Conservation (phyloP, 2,888 invertebrate species). For the Scaeva pyrastri region DNA sequence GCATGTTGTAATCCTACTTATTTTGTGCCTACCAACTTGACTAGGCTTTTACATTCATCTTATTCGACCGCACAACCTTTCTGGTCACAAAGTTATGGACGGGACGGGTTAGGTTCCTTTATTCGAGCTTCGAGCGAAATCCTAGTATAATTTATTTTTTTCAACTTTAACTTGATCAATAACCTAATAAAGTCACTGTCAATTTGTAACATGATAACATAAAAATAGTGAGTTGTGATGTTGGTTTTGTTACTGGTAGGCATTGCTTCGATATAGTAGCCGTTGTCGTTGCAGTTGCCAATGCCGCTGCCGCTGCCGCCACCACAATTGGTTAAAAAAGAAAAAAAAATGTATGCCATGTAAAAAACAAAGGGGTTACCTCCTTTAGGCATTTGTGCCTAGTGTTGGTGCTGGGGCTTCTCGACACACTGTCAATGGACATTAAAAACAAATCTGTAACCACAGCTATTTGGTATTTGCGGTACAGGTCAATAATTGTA, state of each 20-base stretch:
- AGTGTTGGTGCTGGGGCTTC: background rate
- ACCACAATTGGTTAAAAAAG: slow-evolving; percentile 19
- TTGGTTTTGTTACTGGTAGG: slow-evolving; percentile 22
- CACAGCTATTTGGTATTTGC: slow-evolving; percentile 64
- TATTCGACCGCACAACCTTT: slow-evolving; percentile 47
- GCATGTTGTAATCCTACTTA: slow-evolving; percentile 36
- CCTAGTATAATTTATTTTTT: slow-evolving; percentile 21
- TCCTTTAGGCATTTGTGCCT: background rate
- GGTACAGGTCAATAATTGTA: slow-evolving; percentile 55
- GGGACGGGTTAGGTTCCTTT: slow-evolving; percentile 15
- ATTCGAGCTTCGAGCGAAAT: slow-evolving; percentile 8
- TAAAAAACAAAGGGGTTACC: slow-evolving; percentile 14
- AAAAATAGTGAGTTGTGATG: background rate
- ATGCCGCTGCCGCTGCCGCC: slow-evolving; percentile 27
- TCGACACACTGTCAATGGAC: slow-evolving; percentile 34
- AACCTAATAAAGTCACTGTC: slow-evolving; percentile 65
- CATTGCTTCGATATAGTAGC: background rate
- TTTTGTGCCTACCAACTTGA: slow-evolving; percentile 10
- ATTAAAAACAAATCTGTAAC: slow-evolving; percentile 24
- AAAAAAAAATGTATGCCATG: background rate
- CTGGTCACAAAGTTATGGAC: slow-evolving; percentile 28
- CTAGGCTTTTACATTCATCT: background rate
- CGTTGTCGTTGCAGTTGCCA: too few relatives aligned
- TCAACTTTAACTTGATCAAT: slow-evolving; percentile 48
- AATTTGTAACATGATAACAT: slow-evolving; percentile 63